Percentiles rank a stretch among this genome's conserved stretches.
phyloP scores from a whole-genome alignment of 2,113 vertebrate genomes.

The Xyliphius kryptos region DNA sequence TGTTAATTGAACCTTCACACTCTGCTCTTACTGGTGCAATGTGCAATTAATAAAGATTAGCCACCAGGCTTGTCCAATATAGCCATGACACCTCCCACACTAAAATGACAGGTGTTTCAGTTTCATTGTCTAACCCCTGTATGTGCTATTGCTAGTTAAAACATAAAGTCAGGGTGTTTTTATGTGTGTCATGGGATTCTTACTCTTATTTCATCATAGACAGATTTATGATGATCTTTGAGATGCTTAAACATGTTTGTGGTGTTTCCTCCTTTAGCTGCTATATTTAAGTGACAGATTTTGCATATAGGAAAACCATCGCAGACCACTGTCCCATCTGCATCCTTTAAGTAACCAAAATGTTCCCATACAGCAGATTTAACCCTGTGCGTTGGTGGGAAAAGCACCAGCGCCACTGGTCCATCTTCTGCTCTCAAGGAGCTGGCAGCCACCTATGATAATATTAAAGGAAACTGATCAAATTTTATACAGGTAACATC shows the following conservation, averaged over 20 bases:
- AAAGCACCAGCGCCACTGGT: conserved; percentile 2
- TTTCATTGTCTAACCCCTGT: no score
- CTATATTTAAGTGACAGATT: conserved; percentile 24
- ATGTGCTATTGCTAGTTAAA: no score
- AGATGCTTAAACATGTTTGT: conserved; percentile 33
- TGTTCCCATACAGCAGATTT: conserved; percentile 26
- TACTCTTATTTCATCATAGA: conserved; percentile 24
- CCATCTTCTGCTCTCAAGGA: background rate
- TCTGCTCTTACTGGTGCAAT: no score
- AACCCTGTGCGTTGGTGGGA: conserved; percentile 20
- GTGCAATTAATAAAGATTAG: no score
- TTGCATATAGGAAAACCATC: conserved; percentile 34
- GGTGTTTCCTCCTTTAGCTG: conserved; percentile 30
- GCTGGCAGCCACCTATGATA: conserved; percentile 1
- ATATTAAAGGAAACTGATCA: no score
- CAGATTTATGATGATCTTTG: conserved; percentile 19
- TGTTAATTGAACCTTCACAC: no score
- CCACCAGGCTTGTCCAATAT: no score
- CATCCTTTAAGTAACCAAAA: conserved; percentile 29
- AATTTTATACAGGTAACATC: no score
- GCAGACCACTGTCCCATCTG: conserved; percentile 20
- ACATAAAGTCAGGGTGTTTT: no score
- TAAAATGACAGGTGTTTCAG: no score
- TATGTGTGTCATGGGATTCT: no score
- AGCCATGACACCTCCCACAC: no score